A percentile compares a stretch with the other conserved stretches of the same genome.
These are phyloP conservation scores for Mantis religiosa DNA, from an alignment of 2,888 invertebrate genomes.

Conservation along the genomic window DNA sequence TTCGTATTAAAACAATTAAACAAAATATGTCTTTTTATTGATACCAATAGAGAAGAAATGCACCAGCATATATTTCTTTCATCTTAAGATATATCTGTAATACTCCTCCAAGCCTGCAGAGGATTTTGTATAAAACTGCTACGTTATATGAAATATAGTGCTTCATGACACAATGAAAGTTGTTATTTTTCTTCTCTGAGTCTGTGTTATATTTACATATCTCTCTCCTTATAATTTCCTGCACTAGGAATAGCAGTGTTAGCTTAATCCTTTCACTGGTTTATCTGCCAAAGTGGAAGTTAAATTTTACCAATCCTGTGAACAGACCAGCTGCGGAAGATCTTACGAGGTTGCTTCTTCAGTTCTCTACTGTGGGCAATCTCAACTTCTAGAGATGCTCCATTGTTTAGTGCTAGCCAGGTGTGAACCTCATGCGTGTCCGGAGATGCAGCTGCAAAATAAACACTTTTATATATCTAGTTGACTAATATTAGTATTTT, in stretches of 20 bases:
- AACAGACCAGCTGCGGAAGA: constrained; percentile 46
- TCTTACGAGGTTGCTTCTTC: constrained; percentile 42
- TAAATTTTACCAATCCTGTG: constrained; percentile 46
- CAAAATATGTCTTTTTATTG: too few relatives aligned
- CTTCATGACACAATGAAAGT: not conserved
- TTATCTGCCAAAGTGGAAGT: not conserved
- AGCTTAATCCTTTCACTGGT: not conserved
- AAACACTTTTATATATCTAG: not conserved
- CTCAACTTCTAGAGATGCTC: constrained; percentile 44
- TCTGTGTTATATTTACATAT: too few relatives aligned
- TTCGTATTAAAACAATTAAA: too few relatives aligned
- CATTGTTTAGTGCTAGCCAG: constrained; percentile 44
- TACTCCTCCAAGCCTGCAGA: not conserved
- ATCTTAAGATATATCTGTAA: too few relatives aligned
- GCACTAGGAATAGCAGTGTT: not conserved
- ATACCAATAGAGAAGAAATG: too few relatives aligned
- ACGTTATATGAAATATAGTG: not conserved
- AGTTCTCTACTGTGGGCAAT: constrained; percentile 43
- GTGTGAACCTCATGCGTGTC: constrained; percentile 43
- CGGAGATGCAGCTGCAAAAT: constrained; percentile 33
- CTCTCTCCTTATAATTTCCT: too few relatives aligned
- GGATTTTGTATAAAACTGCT: not conserved
- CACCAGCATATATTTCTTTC: too few relatives aligned
- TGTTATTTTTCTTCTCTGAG: too few relatives aligned
- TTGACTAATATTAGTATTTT: too few relatives aligned